Evolutionary conservation across 1,140 invertebrate species (phyloP).

Genomic region (Eufriesea mexicana): DNA sequence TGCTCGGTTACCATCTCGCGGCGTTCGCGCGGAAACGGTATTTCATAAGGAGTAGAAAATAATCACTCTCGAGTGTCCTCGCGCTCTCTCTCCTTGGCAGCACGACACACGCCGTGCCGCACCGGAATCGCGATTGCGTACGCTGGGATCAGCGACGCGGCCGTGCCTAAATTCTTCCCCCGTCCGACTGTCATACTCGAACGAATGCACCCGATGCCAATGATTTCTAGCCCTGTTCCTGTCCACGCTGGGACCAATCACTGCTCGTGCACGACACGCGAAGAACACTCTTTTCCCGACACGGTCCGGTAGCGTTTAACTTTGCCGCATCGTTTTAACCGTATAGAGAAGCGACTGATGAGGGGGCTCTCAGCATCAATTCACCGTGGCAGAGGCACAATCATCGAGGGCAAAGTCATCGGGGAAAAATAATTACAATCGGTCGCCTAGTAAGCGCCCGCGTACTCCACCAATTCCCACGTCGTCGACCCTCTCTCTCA

Average conservation of each 20-base stretch:
- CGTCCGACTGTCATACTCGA: not conserved
- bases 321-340: slow-evolving; percentile 60
- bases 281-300: slow-evolving; percentile 47
- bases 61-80: slow-evolving; percentile 42
- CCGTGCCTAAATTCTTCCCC: slow-evolving; percentile 16
- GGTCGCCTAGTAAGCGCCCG: slow-evolving; percentile 58
- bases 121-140: too few relatives aligned
- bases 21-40: not conserved
- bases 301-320: slow-evolving; percentile 72
- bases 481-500: not conserved
- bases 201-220: slow-evolving; percentile 30
- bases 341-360: slow-evolving; percentile 61
- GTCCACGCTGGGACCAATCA: slow-evolving; percentile 45
- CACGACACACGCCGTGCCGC: not conserved
- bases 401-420: slow-evolving; percentile 65
- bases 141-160: too few relatives aligned
- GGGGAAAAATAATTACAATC: slow-evolving; percentile 80
- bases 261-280: slow-evolving; percentile 14
- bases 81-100: not conserved
- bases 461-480: slow-evolving; percentile 44
- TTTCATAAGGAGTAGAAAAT: slow-evolving; percentile 32
- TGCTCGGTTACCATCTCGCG: not conserved
- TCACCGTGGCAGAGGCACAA: slow-evolving; percentile 63
- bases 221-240: slow-evolving; percentile 24
- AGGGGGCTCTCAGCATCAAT: slow-evolving; percentile 71